Conservation (phyloP, 2,797 vertebrate species). For the Pantherophis alleghaniensis region DNA sequence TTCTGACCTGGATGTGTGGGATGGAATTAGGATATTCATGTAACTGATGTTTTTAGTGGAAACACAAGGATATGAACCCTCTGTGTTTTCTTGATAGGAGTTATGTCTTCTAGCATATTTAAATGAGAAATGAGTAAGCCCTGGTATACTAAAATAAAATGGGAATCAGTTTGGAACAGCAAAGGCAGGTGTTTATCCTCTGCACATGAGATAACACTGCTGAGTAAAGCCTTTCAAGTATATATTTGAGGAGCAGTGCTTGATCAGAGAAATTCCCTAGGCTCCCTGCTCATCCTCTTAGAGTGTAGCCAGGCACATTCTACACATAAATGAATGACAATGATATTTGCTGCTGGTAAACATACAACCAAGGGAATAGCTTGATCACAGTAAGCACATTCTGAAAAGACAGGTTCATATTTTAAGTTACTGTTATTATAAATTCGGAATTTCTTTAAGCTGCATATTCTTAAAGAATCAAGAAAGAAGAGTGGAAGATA, state of each 20-base stretch:
- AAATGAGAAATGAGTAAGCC: neutral
- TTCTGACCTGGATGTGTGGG: neutral
- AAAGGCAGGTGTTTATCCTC: neutral
- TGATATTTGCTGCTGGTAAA: neutral
- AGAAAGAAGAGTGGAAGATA: neutral
- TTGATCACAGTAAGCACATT: neutral
- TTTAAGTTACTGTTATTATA: neutral
- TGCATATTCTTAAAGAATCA: neutral
- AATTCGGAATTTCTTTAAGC: slow-evolving; percentile 19
- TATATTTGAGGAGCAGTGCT: neutral
- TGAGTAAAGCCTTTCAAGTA: neutral
- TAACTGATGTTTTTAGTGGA: neutral
- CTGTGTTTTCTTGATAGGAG: neutral
- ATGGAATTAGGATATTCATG: neutral
- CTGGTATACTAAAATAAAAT: slow-evolving; percentile 14
- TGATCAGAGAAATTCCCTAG: neutral
- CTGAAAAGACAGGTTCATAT: slow-evolving; percentile 10
- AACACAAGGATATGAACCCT: neutral
- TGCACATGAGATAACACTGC: neutral
- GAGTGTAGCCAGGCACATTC: neutral
- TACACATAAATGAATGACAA: neutral
- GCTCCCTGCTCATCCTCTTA: neutral
- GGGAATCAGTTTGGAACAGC: neutral
- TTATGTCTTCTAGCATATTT: neutral
- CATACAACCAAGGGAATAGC: neutral